Percentiles rank a stretch among this genome's conserved stretches.
phyloP scores from a whole-genome alignment of 1,140 invertebrate species.

The Habropoda laboriosa region DNA sequence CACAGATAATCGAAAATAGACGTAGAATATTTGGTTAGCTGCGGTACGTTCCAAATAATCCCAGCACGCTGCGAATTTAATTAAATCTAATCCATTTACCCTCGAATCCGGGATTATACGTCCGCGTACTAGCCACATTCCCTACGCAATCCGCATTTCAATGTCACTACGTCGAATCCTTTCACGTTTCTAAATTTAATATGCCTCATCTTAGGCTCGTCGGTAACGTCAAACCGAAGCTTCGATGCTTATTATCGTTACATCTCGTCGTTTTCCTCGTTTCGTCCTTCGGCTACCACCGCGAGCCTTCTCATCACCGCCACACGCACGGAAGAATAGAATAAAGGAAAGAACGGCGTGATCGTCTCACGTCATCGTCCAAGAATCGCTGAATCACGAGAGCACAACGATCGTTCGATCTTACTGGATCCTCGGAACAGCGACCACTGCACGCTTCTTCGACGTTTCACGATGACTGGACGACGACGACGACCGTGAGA shows the following conservation, averaged over 20 bases:
- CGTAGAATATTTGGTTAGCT: slow-evolving; percentile 12
- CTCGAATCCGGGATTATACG: slow-evolving; percentile 27
- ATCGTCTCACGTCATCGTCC: slow-evolving; percentile 17
- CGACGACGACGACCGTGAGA: neutral
- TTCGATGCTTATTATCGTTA: neutral
- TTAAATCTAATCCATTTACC: slow-evolving; percentile 50
- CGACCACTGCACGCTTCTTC: neutral
- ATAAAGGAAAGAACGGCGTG: neutral
- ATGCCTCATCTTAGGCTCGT: neutral
- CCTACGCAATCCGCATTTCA: slow-evolving; percentile 33
- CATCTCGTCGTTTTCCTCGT: neutral
- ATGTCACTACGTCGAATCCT: slow-evolving; percentile 31
- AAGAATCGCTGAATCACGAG: slow-evolving; percentile 36
- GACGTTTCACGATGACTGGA: neutral
- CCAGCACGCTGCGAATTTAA: slow-evolving; percentile 29
- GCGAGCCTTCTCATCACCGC: neutral
- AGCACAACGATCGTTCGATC: neutral
- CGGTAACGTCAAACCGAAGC: neutral
- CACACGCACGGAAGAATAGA: neutral
- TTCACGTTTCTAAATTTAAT: slow-evolving; percentile 47
- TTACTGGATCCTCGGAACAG: neutral
- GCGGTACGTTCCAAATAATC: slow-evolving; percentile 5
- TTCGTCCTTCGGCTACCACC: slow-evolving; percentile 38
- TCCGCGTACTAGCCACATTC: neutral
- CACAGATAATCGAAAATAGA: slow-evolving; percentile 6